phyloP scores from a whole-genome alignment of 2,113 vertebrate species.

The Gyps fulvus region DNA sequence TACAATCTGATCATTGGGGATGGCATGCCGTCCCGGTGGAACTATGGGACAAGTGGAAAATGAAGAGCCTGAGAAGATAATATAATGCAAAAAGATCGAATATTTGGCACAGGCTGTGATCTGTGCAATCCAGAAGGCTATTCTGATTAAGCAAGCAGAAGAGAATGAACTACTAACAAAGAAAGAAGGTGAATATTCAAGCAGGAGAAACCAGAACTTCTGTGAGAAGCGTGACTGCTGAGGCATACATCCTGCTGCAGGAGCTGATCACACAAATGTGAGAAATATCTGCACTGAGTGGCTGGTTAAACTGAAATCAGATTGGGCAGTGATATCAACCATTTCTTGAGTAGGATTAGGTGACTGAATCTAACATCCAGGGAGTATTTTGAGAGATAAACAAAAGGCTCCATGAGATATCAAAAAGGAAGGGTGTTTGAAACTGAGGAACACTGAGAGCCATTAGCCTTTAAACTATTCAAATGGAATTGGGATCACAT shows the following conservation, averaged over 20 bases:
- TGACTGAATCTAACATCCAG: background rate
- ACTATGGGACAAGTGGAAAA: rapidly evolving
- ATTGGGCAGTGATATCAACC: background rate
- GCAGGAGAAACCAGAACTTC: background rate
- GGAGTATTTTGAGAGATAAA: background rate
- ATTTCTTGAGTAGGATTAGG: background rate
- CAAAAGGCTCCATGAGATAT: background rate
- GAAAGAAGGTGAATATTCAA: background rate
- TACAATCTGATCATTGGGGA: background rate
- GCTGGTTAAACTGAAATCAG: background rate
- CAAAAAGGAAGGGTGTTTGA: background rate
- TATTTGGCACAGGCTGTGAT: background rate
- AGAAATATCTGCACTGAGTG: background rate
- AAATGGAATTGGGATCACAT: background rate
- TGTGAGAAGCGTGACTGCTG: background rate
- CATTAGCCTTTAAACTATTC: background rate
- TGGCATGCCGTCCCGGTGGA: background rate
- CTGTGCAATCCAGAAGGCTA: background rate
- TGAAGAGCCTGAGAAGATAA: background rate
- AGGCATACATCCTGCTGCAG: background rate
- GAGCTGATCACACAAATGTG: background rate
- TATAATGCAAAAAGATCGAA: background rate
- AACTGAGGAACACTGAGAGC: background rate
- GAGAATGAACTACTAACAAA: background rate
- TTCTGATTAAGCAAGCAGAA: background rate